These are phyloP conservation scores for Pammene fasciana DNA, from an alignment of 2,888 invertebrate species.

Conservation along the genomic window DNA sequence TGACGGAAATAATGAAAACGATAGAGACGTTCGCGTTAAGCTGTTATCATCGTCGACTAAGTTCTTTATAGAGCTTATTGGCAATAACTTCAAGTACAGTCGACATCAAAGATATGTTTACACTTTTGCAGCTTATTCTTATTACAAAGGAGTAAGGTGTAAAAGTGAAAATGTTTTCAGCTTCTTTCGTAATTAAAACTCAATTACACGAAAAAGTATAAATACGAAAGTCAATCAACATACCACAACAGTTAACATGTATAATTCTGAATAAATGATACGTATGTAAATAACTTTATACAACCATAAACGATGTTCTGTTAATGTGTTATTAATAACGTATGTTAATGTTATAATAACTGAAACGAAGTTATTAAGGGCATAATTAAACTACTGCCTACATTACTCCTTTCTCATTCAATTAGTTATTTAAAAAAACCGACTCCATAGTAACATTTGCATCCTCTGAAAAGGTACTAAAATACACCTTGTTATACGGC, in stretches of 20 bases:
- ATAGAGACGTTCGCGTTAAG: too few species aligned
- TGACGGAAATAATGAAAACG: too few species aligned
- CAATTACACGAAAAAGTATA: background rate
- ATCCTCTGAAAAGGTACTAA: background rate
- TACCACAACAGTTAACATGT: background rate
- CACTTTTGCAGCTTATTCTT: too few species aligned
- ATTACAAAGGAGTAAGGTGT: background rate
- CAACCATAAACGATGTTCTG: background rate
- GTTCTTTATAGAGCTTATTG: too few species aligned
- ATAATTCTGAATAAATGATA: background rate
- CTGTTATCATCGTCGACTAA: too few species aligned
- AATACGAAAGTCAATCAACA: background rate
- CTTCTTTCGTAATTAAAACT: background rate
- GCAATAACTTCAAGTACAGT: background rate
- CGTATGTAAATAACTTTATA: background rate
- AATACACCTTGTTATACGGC: background rate
- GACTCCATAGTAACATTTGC: background rate
- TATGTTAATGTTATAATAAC: background rate
- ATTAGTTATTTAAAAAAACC: conserved; percentile 1
- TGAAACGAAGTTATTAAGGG: background rate
- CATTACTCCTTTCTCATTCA: background rate
- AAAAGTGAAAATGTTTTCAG: background rate
- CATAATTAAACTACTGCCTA: background rate
- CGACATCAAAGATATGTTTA: too few species aligned
- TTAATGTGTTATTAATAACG: conserved; percentile 1